phyloP scores from a whole-genome alignment of 2,888 invertebrate species.

The Aporophyla lueneburgensis region DNA sequence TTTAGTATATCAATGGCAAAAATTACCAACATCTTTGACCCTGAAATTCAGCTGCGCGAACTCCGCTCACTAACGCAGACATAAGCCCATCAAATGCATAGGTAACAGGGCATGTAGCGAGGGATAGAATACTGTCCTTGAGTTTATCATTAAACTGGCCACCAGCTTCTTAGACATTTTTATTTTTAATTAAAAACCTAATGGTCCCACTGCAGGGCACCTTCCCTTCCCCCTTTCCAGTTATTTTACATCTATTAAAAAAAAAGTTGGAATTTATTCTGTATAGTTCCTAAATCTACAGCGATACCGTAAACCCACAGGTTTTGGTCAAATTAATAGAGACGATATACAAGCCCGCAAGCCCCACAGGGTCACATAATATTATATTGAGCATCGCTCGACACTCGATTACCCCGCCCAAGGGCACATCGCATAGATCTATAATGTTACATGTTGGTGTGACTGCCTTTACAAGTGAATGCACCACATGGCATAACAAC shows the following conservation, averaged over 20 bases:
- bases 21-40: no score
- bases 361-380: slow-evolving; percentile 15
- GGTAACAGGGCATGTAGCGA: no score
- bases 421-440: slow-evolving; percentile 30
- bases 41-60: no score
- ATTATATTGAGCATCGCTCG: slow-evolving; percentile 39
- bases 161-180: background rate
- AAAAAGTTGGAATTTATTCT: background rate
- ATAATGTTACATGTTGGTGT: slow-evolving; percentile 26
- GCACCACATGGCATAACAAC: slow-evolving; percentile 32
- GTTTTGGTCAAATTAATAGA: background rate
- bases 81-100: no score
- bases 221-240: no score
- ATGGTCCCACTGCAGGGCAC: no score
- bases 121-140: background rate
- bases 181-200: background rate
- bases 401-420: slow-evolving; percentile 49
- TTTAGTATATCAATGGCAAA: no score
- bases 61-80: no score
- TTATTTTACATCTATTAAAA: background rate
- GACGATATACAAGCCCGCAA: slow-evolving; percentile 1
- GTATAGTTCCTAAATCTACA: background rate
- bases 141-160: background rate
- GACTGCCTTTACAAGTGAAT: slow-evolving; percentile 30
- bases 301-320: background rate